Evolutionary conservation across 2,888 invertebrate genomes (phyloP), one percentile per base, ranked within the genome.

Genomic region (Lobophora halterata): DNA sequence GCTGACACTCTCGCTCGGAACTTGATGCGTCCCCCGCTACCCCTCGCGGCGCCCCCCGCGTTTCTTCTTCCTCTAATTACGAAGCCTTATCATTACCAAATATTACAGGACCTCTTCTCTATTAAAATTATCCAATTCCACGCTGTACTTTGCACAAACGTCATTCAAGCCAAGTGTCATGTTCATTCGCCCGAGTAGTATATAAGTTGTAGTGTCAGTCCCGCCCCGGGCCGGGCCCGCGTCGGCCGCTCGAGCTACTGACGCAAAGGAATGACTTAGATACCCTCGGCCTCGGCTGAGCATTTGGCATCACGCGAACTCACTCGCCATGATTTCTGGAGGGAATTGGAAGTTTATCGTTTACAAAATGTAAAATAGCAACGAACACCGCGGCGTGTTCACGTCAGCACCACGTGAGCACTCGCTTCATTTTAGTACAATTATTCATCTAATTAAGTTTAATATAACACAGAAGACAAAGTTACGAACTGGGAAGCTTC

Each of bases 181-280:
- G n/a, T n/a, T n/a, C n/a, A n/a, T n/a, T n/a, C n/a, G n/a, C n/a
- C n/a, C n/a, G n/a, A n/a, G n/a, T n/a, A n/a, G n/a, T n/a, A n/a
- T n/a, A n/a, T n/a, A n/a, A n/a, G n/a, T n/a, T n/a, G n/a, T n/a
- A n/a, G 34, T 45, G 32, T 41, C 34, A 38, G 31, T 37, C 33
- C 32, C 11, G 25, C 13, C 11, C 14, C 48, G 50, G 45, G 44
- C 6, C 47, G 23, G 29, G 27, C 39, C 34, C 29, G 12, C 40
- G 32, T n/a, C 49, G 52, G 49, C 60, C 58, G 56, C 62, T 47
- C 57, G 48, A 66, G 61, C 65, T 64, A 61, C 52, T 58, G 55
- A 56, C 66, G 63, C 65, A 65, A 64, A 71, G 78, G 78, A 78
- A 77, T 79, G 76, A 79, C 78, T 77, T 73, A 75, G 69, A 73